Percentiles rank a stretch among this genome's conserved stretches.
Evolutionary conservation across 2,888 invertebrate species (phyloP).

Genomic region (Cabera pusaria): DNA sequence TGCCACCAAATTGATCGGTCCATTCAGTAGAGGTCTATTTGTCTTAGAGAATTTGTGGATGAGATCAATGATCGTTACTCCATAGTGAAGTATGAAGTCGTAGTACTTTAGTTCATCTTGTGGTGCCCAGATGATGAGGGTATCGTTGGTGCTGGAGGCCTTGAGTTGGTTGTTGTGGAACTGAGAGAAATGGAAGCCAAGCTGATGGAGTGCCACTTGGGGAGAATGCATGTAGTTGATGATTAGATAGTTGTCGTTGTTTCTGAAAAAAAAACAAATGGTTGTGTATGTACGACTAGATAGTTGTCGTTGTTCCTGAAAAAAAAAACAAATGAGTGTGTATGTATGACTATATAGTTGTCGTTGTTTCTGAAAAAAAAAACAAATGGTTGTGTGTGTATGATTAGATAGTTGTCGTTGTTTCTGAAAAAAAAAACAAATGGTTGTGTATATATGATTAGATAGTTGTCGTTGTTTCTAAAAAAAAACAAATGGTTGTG

Average conservation of each 20-base stretch:
- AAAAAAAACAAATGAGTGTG: too few species aligned
- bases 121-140: slow-evolving; percentile 64
- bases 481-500: slow-evolving; percentile 18
- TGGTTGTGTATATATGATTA: slow-evolving; percentile 59
- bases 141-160: slow-evolving; percentile 52
- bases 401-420: too few species aligned
- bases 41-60: slow-evolving; percentile 58
- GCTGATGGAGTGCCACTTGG: slow-evolving; percentile 64
- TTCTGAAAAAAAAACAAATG: slow-evolving; percentile 40
- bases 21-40: slow-evolving; percentile 53
- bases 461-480: slow-evolving; percentile 50
- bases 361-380: slow-evolving; percentile 48
- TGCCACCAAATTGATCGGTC: slow-evolving; percentile 67
- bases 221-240: slow-evolving; percentile 66
- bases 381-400: background rate
- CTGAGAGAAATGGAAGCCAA: slow-evolving; percentile 66
- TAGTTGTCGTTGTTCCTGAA: too few species aligned
- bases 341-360: slow-evolving; percentile 49
- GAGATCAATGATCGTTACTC: slow-evolving; percentile 55
- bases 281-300: too few species aligned
- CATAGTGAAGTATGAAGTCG: slow-evolving; percentile 57
- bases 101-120: slow-evolving; percentile 46
- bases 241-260: slow-evolving; percentile 45
- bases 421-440: too few species aligned
- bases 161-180: slow-evolving; percentile 43